Evolutionary conservation across 2,113 vertebrate genomes (phyloP), one percentile per base, ranked within the genome.

Genomic region (Lontra canadensis): DNA sequence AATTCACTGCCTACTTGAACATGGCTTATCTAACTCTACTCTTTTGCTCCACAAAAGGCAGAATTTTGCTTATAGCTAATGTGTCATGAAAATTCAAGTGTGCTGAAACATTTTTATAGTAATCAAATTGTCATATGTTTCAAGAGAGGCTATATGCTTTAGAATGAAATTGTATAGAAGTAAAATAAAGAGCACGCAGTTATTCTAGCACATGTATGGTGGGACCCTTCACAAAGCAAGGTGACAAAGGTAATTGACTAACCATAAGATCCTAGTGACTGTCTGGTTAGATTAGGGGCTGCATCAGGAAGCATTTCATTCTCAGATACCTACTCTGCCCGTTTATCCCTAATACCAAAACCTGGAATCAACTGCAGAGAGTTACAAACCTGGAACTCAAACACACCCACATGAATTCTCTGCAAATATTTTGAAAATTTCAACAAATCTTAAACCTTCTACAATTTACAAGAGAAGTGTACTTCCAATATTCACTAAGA

Each of bases 41-140:
- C 13, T 34, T 57, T 7, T 42, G 23, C 13, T 26, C 36, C 12
- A 23, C 71, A 74, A 14, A 76, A 29, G 1, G 4, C 47, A 31
- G 26, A 86, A 34, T 71, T 80, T 14, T 69, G 1, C 7, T 39
- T 59, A 6, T 25, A 71, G 31, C 23, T 83, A 39, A 21, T 57
- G 4, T 4, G n/a, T 26, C 42, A 47, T 44, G 73, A 36, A 31
- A 44, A 73, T 12, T 31, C 0, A 73, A 44, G 4, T 21, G 21
- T 39, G 31, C n/a, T 10, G 1, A 76, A 26, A 3, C 2, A 18
- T 17, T 5, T 86, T 74, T 59, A 65, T 4, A 14, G 7, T 49
- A n/a, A 61, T 11, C 3, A 44, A n/a, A 29, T 52, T 15, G 6
- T n/a, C 10, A 10, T 11, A 76, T 1, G 1, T 1, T 44, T 65